A percentile compares a stretch with the other conserved stretches of the same genome.
These are phyloP conservation scores for human (Homo sapiens) DNA, from an alignment of 2,113 vertebrate species.

Conservation along the genomic window DNA sequence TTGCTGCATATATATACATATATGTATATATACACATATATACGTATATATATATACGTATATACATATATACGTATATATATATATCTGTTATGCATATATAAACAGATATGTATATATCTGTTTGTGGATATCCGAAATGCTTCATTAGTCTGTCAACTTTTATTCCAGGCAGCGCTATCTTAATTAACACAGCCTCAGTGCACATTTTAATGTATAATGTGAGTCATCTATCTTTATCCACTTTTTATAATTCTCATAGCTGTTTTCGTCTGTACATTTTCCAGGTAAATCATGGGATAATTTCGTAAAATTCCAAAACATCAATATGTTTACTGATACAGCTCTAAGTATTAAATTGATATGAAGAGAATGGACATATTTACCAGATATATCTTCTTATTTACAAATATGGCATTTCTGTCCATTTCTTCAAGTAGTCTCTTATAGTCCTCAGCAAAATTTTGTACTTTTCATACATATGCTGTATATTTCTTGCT, in stretches of 20 bases:
- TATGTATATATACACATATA: not conserved
- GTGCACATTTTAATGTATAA: slow-evolving; percentile 63
- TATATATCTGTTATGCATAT: not conserved
- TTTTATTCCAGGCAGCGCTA: slow-evolving; percentile 44
- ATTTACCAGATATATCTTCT: not conserved
- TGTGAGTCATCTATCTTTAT: slow-evolving; percentile 51
- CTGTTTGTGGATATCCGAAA: not conserved
- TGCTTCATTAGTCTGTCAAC: slow-evolving; percentile 50
- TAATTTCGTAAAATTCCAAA: slow-evolving; percentile 21
- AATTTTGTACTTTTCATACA: not conserved
- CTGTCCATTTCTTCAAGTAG: not conserved
- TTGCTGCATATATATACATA: not conserved
- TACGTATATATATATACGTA: not conserved
- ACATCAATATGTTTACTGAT: not conserved
- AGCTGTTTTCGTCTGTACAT: slow-evolving; percentile 52
- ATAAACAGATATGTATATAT: not conserved
- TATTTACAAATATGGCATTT: not conserved
- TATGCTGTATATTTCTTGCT: not conserved
- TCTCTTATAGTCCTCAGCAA: not conserved
- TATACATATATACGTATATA: not conserved
- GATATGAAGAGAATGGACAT: not conserved
- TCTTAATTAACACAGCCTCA: slow-evolving; percentile 68
- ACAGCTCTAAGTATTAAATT: slow-evolving; percentile 30
- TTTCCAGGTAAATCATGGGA: slow-evolving; percentile 45
- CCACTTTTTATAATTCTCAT: slow-evolving; percentile 41